Base-by-base conservation (phyloP, 2,888 invertebrate species). In the Tricholauxania praeusta region DNA sequence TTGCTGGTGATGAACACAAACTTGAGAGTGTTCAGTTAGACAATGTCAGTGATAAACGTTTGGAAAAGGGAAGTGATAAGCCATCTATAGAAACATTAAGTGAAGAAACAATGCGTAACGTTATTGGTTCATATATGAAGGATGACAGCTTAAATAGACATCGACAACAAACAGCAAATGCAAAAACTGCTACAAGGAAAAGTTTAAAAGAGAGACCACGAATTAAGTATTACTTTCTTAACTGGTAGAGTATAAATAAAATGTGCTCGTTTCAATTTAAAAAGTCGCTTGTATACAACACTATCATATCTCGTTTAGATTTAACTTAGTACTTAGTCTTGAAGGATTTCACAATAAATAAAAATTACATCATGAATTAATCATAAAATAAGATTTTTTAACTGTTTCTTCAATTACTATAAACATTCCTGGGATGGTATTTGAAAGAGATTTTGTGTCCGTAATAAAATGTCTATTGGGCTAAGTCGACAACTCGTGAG, bases 61-160 rank as follows among this genome's bases (percentile, higher is more conserved):
- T 19, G 28, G 22, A 57, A 28, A 5, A 22, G 14, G 57, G 2
- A 28, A 28, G 12, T 28, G 57, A 28, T 1, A 22, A 14, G 14
- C 12, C 14, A 5, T 19, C 19, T 7, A 15, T 28, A 57, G 57
- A 22, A 19, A 28, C 28, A 28, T 3, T 57, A 22, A 57, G 2
- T 28, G 15, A 57, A 28, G 74, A 74, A 55, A 75, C 77, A 69
- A 72, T 79, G 70, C 81, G 81, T 32, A 82, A 79, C 78, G 72
- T 75, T n/a, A 70, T 82, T 1, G 78, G 79, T 53, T 65, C 78
- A 17, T 80, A 77, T 62, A 79, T 79, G 79, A 78, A 75, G 7
- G 79, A 81, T 66, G 78, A 81, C 76, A 47, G 12, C 4, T 67
- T 32, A 3, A 82, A 64, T 59, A 78, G 78, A 12, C 75, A 78